Percentiles rank a stretch among this genome's conserved stretches.
These are phyloP conservation scores for Halocaridina rubra DNA, from an alignment of 2,888 invertebrate species.

Conservation along the genomic window DNA sequence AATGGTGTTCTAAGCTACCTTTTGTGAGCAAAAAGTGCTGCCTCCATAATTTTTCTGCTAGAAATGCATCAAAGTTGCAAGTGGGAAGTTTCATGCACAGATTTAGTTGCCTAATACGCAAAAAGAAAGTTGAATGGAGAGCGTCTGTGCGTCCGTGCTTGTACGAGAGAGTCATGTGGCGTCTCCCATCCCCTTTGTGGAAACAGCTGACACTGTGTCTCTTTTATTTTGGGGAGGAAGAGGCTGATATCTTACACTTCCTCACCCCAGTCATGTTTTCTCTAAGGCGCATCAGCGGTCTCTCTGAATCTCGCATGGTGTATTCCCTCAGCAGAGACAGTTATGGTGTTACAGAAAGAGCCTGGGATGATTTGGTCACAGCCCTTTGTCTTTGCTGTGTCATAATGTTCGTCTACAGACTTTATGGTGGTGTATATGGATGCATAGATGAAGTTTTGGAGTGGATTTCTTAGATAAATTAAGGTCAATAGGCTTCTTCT, in stretches of 20 bases:
- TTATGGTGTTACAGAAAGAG: constrained; percentile 43
- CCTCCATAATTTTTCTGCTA: not conserved
- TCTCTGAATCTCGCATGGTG: constrained; percentile 27
- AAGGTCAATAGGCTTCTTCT: not conserved
- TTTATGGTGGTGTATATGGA: constrained; percentile 28
- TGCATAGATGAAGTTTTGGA: constrained; percentile 17
- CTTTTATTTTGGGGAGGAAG: constrained; percentile 21
- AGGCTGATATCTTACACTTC: constrained; percentile 18
- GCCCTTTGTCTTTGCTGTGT: constrained; percentile 50
- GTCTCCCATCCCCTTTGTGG: constrained; percentile 38
- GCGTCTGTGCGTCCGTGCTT: constrained; percentile 22
- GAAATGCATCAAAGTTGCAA: not conserved
- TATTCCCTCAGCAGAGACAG: constrained; percentile 46
- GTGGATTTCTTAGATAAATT: constrained; percentile 6
- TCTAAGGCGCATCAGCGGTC: constrained; percentile 10
- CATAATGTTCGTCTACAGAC: constrained; percentile 27
- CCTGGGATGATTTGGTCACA: constrained; percentile 40
- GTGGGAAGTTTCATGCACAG: constrained; percentile 3
- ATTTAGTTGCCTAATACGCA: constrained; percentile 49
- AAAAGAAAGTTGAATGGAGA: constrained; percentile 3
- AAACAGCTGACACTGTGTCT: constrained; percentile 37
- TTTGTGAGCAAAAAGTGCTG: not conserved
- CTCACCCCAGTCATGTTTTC: constrained; percentile 52
- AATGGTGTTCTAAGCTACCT: not conserved
- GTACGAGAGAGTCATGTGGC: constrained; percentile 53